Evolutionary conservation across 2,113 vertebrate species (phyloP), one percentile per base, ranked within the genome.

Genomic region (Ciconia boyciana): DNA sequence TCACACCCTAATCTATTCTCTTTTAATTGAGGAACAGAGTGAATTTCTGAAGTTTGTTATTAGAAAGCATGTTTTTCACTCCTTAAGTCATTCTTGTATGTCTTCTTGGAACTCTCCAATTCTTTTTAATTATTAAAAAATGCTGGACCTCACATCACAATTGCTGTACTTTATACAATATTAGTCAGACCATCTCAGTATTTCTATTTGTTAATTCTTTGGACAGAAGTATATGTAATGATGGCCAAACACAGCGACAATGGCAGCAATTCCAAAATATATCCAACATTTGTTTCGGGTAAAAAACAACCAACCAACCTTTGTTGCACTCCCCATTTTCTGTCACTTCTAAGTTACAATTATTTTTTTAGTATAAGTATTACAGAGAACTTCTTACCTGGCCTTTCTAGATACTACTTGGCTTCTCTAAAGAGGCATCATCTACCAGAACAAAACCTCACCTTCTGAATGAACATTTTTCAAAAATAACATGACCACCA

Each of bases 141-240:
- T 10, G 12, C 11, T 83, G 52, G 57, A 31, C 55, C 93, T 95
- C 43, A 71, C 46, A 66, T 43, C 13, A 16, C 60, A 88, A 72
- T 1, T 28, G 31, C 26, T 68, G 29, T n/a, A 54, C 52, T 51
- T 75, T 9, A 54, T 15, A 62, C 14, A 82, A 0, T 46, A 76
- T 77, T 13, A 65, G 20, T 62, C 25, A 83, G 17, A 71, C 4
- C 12, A 57, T 21, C 43, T 71, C 74, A 48, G 14, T 54, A 79
- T 41, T 79, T 72, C 29, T 64, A 10, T 52, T 62, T 66, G 17
- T 48, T 78, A 87, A 44, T 72, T 90, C 24, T 69, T 44, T 41
- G 29, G 20, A 43, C 3, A 60, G 6, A 76, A 87, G 9, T 17
- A 62, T 28, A 52, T 1, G 1, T 36, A 64, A 78, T 0, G 0